Conservation (phyloP, 2,797 vertebrate species). For the Ctenopoma multispine region DNA sequence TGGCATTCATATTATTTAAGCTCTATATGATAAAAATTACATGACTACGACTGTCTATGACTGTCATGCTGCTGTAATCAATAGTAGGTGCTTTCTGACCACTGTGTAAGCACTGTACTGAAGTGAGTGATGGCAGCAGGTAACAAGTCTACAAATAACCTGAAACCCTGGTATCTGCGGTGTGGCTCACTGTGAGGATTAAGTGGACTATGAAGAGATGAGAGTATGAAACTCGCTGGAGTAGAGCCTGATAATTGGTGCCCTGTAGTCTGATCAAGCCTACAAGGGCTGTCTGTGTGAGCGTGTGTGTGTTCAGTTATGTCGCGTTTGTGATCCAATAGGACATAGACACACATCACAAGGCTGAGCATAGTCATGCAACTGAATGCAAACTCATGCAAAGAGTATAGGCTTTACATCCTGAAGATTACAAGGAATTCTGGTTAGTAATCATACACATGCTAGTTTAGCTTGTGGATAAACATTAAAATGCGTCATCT, state of each 20-base stretch:
- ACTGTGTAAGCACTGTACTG: conserved; percentile 20
- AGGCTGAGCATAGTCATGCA: not conserved
- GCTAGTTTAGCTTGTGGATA: not conserved
- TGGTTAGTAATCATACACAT: not conserved
- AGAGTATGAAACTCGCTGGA: conserved; percentile 53
- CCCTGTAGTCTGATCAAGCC: conserved; percentile 54
- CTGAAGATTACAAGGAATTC: not conserved
- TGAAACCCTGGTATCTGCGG: conserved; percentile 42
- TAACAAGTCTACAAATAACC: conserved; percentile 32
- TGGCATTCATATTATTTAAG: conserved; percentile 5
- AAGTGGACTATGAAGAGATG: conserved; percentile 42
- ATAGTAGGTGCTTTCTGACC: conserved; percentile 13
- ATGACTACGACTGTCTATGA: not conserved
- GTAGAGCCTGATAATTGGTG: conserved; percentile 71
- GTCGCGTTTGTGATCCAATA: conserved; percentile 16
- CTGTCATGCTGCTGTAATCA: conserved; percentile 20
- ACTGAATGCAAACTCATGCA: conserved; percentile 4
- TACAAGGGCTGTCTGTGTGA: conserved; percentile 32
- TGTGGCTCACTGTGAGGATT: conserved; percentile 37
- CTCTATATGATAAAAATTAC: not conserved
- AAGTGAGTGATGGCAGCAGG: conserved; percentile 45
- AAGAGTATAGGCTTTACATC: not conserved
- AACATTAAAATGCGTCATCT: not conserved
- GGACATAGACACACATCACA: conserved; percentile 4
- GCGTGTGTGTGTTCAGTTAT: conserved; percentile 23